Evolutionary conservation across 1,140 invertebrate species (phyloP).

Genomic region (Chironomus striatipennis): DNA sequence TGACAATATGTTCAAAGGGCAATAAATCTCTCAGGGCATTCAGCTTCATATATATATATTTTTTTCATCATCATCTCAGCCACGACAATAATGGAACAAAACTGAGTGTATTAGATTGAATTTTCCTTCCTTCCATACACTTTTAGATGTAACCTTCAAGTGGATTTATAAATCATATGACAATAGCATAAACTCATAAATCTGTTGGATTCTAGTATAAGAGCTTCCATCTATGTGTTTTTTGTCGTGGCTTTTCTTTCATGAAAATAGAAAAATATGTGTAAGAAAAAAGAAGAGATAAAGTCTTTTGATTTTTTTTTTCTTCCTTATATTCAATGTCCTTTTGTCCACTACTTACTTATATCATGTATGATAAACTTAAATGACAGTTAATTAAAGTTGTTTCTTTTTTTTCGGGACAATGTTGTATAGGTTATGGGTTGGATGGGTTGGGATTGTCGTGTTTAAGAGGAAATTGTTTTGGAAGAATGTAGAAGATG

Average conservation of each 20-base stretch:
- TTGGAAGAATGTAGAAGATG: no score
- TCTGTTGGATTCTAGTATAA: not conserved
- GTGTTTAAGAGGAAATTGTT: no score
- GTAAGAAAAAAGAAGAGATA: not conserved
- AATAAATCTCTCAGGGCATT: not conserved
- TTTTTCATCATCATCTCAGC: not conserved
- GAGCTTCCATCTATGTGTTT: not conserved
- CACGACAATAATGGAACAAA: not conserved
- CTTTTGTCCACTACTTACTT: no score
- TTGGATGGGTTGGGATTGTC: no score
- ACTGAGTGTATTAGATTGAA: slow-evolving; percentile 15
- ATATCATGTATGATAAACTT: no score
- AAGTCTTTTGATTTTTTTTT: not conserved
- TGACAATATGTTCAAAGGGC: slow-evolving; percentile 12
- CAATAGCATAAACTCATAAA: slow-evolving; percentile 18
- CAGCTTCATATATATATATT: not conserved
- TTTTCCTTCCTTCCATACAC: not conserved
- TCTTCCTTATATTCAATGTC: not conserved
- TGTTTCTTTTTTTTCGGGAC: no score
- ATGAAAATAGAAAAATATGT: not conserved
- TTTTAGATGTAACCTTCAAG: not conserved
- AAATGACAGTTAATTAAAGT: no score
- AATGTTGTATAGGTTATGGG: no score
- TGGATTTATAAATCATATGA: slow-evolving; percentile 23
- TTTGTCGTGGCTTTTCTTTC: no score